Base-by-base conservation (phyloP, 2,797 vertebrate genomes). In the Spheniscus humboldti region DNA sequence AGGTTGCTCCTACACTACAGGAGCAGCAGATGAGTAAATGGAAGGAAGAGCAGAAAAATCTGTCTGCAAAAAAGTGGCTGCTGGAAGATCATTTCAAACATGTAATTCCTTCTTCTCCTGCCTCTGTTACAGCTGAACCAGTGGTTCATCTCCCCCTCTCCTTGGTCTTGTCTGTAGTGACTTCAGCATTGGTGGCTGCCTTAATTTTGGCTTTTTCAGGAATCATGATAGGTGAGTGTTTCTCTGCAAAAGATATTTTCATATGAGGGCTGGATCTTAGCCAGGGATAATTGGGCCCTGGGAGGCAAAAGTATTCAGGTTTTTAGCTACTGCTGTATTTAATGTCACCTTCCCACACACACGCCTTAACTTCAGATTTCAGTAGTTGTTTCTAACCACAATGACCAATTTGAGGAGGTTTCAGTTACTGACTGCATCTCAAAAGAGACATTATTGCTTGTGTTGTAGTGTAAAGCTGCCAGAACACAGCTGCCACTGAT, bases 141-240 rank as follows among this genome's bases (percentile, higher is more conserved):
- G 97, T 97, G 18, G 97, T 97, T 47, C 98, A 97, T 87, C 97
- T 98, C 68, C 98, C 99, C 4, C 98, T 99, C 56, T 99, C 99
- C 33, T 98, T 99, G 96, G 98, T 98, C 57, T 98, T 99, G 76
- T 99, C 99, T 0, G 99, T 99, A 45, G 99, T 99, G 89, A 99
- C 99, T 41, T 99, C 99, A 3, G 99, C 99, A 23, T 98, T 99
- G 93, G 99, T 99, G 89, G 99, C 99, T 19, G 99, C 99, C 87
- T 98, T 99, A 52, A 98, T 99, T 97, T 98, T 99, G 96, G 99
- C 98, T 10, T 99, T 99, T 96, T 99, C 99, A 0, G 99, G 99
- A 69, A 99, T 99, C 96, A 99, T 99, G 99, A 99, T 99, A 90
- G 99, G 99, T 99, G 95, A 99, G 99, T 99, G 59, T 75, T 84